A percentile compares a stretch with the other conserved stretches of the same genome.
Evolutionary conservation across 2,797 vertebrate genomes (phyloP).

Genomic region (Pantherophis vulpinus): DNA sequence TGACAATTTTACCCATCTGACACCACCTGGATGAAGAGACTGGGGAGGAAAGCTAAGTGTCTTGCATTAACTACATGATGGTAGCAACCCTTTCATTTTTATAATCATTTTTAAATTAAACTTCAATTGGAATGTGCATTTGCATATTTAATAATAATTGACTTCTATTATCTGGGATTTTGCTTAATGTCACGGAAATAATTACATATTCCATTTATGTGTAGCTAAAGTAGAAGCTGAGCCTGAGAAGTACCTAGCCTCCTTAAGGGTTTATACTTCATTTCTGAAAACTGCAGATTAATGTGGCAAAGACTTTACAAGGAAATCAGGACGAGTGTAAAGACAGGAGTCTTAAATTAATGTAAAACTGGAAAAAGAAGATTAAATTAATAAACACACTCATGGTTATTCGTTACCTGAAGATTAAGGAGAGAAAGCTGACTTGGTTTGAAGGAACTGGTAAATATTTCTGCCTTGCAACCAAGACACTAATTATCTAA

Average conservation of each 20-base stretch:
- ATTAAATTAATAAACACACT: slow-evolving; percentile 37
- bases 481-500: slow-evolving; percentile 40
- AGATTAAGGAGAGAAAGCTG: slow-evolving; percentile 38
- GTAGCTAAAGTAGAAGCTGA: background rate
- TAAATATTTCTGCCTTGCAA: slow-evolving; percentile 7
- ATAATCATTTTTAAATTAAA: background rate
- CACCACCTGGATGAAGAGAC: background rate
- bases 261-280: background rate
- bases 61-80: background rate
- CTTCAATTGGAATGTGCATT: background rate
- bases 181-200: background rate
- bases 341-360: slow-evolving; percentile 15
- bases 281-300: background rate
- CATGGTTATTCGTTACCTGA: slow-evolving; percentile 4
- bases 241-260: background rate
- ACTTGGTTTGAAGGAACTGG: slow-evolving; percentile 30
- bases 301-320: slow-evolving; percentile 24
- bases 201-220: background rate
- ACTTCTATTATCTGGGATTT: background rate
- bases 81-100: background rate
- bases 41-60: background rate
- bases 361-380: slow-evolving; percentile 33
- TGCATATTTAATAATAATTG: background rate
- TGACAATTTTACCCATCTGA: background rate
- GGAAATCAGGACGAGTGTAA: slow-evolving; percentile 26